Base-by-base conservation (phyloP, 2,888 invertebrate genomes). In the Ischnura elegans region DNA sequence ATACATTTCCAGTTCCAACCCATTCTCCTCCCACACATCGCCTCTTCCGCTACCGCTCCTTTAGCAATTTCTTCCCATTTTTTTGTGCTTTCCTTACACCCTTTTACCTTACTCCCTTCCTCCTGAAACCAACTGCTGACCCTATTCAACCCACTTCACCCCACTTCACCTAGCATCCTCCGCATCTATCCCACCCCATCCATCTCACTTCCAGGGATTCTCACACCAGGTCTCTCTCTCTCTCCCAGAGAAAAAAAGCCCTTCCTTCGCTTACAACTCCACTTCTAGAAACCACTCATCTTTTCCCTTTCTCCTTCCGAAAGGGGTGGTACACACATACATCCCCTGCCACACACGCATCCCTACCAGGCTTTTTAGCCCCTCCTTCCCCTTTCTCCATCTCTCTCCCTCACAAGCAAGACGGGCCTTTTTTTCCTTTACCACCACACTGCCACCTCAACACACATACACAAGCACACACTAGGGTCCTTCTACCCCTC, bases 271-370 rank as follows among this genome's bases (percentile, higher is more conserved):
- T 90, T 90, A 90, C 90, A 90, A 90, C 90, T 90, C 90, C 90
- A 90, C 90, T 90, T 90, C 66, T 55, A 90, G 66, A 61, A 90
- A 90, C 90, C 90, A 90, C 90, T 90, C 90, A 90, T 90, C 90
- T 90, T 90, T 90, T 90, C 61, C 86, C 45, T 36, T n/a, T 21
- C 86, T 42, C 36, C 3, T n/a, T n/a, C n/a, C n/a, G n/a, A n/a
- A n/a, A n/a, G n/a, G n/a, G n/a, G n/a, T n/a, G n/a, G n/a, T n/a
- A n/a, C n/a, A n/a, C n/a, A n/a, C n/a, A n/a, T n/a, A n/a, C n/a
- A n/a, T n/a, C n/a, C 61, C 61, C 61, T 61, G 13, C 61, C 25
- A 0, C 25, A 25, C 36, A 29, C 61, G 5, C n/a, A n/a, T n/a
- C 61, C 61, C 61, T n/a, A 25, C 61, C 10, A 61, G 25, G 8